A percentile compares a stretch with the other conserved stretches of the same genome.
phyloP scores from a whole-genome alignment of 2,888 invertebrate genomes.

The Callimorpha dominula region DNA sequence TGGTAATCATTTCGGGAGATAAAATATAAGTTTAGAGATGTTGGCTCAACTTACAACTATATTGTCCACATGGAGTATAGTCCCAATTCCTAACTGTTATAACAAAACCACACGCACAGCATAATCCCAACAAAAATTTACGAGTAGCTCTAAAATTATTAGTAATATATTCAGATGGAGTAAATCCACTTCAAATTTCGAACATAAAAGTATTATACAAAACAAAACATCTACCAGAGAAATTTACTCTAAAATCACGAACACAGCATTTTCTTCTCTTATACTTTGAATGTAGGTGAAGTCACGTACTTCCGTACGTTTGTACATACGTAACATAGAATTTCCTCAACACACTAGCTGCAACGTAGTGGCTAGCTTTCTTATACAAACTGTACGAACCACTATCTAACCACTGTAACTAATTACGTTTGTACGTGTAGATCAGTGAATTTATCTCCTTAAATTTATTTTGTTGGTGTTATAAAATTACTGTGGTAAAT shows the following conservation, averaged over 20 bases:
- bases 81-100: no score
- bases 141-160: background rate
- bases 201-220: conserved; percentile 3
- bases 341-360: conserved; percentile 16
- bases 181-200: conserved; percentile 15
- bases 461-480: conserved; percentile 19
- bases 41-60: no score
- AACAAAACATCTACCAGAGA: conserved; percentile 17
- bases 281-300: conserved; percentile 30
- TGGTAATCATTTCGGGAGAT: no score
- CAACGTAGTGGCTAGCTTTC: conserved; percentile 14
- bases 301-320: conserved; percentile 37
- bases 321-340: conserved; percentile 20
- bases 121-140: background rate
- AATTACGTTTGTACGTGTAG: conserved; percentile 32
- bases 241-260: conserved; percentile 47
- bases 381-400: conserved; percentile 26
- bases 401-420: conserved; percentile 33
- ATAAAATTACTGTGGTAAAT: background rate
- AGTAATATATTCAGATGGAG: background rate
- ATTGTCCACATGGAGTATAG: no score
- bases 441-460: conserved; percentile 14
- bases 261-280: conserved; percentile 30
- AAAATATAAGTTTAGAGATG: no score
- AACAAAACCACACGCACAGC: background rate